Conservation (phyloP, 2,888 invertebrate genomes). For the Ophioninae sp. region DNA sequence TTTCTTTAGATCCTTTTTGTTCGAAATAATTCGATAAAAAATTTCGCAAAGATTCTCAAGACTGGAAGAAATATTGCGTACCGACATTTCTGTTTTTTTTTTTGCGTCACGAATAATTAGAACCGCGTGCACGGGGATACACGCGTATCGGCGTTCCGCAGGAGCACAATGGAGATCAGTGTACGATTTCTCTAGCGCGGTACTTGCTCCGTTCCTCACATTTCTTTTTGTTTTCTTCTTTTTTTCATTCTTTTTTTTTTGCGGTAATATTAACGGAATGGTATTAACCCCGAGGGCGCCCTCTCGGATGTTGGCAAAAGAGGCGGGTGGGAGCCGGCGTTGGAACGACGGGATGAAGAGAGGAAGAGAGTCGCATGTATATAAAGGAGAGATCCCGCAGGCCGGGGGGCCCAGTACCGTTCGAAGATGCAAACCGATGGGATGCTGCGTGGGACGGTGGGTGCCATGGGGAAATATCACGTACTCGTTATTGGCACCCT, state of each 20-base stretch:
- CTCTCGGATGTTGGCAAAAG: conserved; percentile 51
- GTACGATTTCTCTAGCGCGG: conserved; percentile 31
- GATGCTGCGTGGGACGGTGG: conserved; percentile 76
- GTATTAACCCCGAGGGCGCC: conserved; percentile 73
- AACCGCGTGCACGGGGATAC: conserved; percentile 18
- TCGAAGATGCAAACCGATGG: conserved; percentile 78
- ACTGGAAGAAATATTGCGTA: background rate
- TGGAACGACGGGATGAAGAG: conserved; percentile 49
- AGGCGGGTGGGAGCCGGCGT: conserved; percentile 58
- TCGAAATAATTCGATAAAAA: background rate
- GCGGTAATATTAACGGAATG: conserved; percentile 67
- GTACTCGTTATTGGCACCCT: conserved; percentile 64
- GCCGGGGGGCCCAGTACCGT: conserved; percentile 79
- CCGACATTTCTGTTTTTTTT: background rate
- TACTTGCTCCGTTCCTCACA: background rate
- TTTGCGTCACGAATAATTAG: conserved; percentile 24
- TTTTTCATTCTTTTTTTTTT: conserved; percentile 32
- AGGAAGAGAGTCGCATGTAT: conserved; percentile 69
- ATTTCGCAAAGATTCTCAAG: background rate
- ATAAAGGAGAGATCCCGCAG: conserved; percentile 79
- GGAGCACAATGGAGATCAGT: conserved; percentile 49
- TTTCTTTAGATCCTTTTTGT: background rate
- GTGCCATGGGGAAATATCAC: conserved; percentile 67
- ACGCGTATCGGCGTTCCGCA: conserved; percentile 3
- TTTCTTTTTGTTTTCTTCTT: conserved; percentile 20